Evolutionary conservation across 2,797 vertebrate genomes (phyloP).

Genomic region (Malurus splendens): DNA sequence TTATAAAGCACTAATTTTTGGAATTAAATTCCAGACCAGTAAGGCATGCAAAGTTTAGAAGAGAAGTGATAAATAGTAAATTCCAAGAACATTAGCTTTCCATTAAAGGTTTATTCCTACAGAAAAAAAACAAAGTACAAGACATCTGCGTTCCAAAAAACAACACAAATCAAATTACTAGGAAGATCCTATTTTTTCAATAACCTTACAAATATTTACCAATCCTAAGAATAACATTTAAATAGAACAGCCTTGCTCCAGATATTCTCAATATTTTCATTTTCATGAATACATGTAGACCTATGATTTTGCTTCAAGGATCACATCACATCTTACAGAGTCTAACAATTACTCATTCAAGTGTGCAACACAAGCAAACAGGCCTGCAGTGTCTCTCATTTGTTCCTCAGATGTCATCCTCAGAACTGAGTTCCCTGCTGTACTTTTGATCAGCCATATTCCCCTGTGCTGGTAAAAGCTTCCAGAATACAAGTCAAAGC

Average conservation of each 20-base stretch:
- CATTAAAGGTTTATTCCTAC: neutral
- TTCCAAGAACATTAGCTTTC: neutral
- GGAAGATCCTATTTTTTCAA: neutral
- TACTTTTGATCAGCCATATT: constrained; percentile 9
- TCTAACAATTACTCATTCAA: neutral
- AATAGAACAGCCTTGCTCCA: neutral
- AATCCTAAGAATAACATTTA: neutral
- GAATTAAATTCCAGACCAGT: neutral
- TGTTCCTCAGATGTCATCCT: neutral
- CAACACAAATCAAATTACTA: neutral
- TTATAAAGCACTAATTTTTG: neutral
- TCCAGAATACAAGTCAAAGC: neutral
- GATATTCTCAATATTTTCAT: neutral
- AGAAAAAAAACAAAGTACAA: neutral
- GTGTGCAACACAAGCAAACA: neutral
- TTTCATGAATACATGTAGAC: neutral
- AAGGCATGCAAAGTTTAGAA: neutral
- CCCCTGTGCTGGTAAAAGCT: neutral
- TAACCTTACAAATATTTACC: neutral
- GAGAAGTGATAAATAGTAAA: neutral
- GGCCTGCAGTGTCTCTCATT: neutral
- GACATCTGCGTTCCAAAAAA: neutral
- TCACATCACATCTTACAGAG: neutral
- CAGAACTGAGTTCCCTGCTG: neutral
- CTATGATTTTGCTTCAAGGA: neutral